Conservation (phyloP, 2,113 vertebrate genomes). For the Epinephelus fuscoguttatus region DNA sequence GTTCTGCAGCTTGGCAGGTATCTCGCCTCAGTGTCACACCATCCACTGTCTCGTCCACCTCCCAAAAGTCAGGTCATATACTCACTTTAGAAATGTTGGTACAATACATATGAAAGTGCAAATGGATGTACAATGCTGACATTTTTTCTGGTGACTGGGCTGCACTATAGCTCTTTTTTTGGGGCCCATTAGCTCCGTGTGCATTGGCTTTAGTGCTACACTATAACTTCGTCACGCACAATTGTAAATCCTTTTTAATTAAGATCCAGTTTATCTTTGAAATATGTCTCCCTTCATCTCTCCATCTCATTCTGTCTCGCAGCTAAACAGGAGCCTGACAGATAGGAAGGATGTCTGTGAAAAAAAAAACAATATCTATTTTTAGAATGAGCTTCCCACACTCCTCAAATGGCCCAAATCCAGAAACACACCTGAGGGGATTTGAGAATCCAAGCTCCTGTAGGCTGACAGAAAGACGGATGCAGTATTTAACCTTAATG, state of each 20-base stretch:
- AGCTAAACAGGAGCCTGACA: constrained; percentile 5
- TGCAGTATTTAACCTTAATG: constrained; percentile 40
- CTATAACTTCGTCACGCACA: background rate
- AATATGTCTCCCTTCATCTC: background rate
- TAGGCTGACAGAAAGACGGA: constrained; percentile 26
- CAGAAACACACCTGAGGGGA: constrained; percentile 46
- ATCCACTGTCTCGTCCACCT: no score
- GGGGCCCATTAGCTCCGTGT: background rate
- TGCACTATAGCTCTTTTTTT: background rate
- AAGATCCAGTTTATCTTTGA: no score
- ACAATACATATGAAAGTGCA: no score
- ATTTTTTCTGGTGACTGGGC: no score
- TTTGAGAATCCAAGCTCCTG: constrained; percentile 12
- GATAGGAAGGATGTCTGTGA: constrained; percentile 14
- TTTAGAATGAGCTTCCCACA: constrained; percentile 31
- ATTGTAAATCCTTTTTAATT: background rate
- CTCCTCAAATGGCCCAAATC: constrained; percentile 25
- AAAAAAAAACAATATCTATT: constrained; percentile 16
- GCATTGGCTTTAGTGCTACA: background rate
- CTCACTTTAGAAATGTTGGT: no score
- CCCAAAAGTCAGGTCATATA: no score
- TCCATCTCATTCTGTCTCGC: background rate
- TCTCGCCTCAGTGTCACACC: no score
- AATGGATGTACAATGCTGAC: no score
- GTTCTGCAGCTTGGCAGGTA: no score